Conservation (phyloP, 2,797 vertebrate species). For the Falco berigora region DNA sequence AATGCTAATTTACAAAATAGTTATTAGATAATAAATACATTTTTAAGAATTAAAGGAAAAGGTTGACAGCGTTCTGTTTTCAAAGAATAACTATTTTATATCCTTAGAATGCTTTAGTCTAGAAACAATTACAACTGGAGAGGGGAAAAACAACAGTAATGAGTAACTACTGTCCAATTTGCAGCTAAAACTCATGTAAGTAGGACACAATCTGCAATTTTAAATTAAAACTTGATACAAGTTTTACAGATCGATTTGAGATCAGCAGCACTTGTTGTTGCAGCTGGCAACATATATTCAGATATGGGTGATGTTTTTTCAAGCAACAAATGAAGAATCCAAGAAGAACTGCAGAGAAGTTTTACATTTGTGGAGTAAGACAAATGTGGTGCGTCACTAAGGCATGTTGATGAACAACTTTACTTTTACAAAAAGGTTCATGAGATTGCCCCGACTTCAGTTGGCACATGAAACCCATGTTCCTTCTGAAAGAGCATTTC, state of each 20-base stretch:
- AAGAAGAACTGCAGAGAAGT: background rate
- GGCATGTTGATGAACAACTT: background rate
- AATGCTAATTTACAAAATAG: conserved; percentile 80
- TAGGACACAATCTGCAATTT: background rate
- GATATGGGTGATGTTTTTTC: rapidly evolving
- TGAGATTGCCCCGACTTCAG: background rate
- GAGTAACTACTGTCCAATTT: background rate
- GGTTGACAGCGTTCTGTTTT: background rate
- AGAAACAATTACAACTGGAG: background rate
- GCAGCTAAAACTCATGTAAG: background rate
- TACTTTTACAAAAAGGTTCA: background rate
- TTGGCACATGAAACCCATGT: background rate
- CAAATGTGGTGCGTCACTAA: background rate
- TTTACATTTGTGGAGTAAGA: background rate
- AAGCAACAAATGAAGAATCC: background rate
- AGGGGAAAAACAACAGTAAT: background rate
- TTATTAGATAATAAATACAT: background rate
- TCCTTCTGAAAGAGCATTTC: background rate
- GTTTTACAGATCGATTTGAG: background rate
- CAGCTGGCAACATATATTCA: background rate
- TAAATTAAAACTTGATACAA: background rate
- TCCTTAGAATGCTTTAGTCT: background rate
- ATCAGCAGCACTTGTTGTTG: background rate
- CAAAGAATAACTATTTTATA: background rate
- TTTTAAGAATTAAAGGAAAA: background rate